Conservation (phyloP, 2,797 vertebrate species). For the Chromobotia macracanthus region DNA sequence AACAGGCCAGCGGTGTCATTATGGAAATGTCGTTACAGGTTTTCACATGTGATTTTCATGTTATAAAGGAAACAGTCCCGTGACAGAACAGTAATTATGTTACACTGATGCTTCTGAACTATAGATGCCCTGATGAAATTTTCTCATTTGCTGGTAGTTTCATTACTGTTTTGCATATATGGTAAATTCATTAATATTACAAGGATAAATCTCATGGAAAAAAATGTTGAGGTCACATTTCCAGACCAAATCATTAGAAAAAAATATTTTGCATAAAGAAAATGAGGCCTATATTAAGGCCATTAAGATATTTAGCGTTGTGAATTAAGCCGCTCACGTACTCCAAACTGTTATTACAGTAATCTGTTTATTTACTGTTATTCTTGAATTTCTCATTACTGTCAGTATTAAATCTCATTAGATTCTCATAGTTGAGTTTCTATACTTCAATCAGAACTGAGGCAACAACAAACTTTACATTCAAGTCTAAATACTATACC, state of each 20-base stretch:
- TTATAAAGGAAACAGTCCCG: background rate
- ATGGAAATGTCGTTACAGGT: conserved; percentile 34
- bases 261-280: too few relatives aligned
- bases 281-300: too few relatives aligned
- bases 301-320: background rate
- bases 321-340: too few relatives aligned
- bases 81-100: background rate
- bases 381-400: background rate
- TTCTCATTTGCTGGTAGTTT: background rate
- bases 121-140: background rate
- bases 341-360: background rate
- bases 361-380: background rate
- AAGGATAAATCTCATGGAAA: background rate
- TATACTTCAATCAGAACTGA: background rate
- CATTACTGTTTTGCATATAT: background rate
- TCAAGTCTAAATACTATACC: background rate
- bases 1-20: conserved; percentile 34
- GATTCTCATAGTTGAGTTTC: background rate
- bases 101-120: background rate
- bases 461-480: background rate
- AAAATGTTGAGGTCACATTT: background rate
- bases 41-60: conserved; percentile 2
- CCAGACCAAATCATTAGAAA: background rate
- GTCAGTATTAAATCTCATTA: background rate
- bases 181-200: conserved; percentile 2